phyloP scores from a whole-genome alignment of 2,888 invertebrate species.

The Cylindroiulus punctatus region DNA sequence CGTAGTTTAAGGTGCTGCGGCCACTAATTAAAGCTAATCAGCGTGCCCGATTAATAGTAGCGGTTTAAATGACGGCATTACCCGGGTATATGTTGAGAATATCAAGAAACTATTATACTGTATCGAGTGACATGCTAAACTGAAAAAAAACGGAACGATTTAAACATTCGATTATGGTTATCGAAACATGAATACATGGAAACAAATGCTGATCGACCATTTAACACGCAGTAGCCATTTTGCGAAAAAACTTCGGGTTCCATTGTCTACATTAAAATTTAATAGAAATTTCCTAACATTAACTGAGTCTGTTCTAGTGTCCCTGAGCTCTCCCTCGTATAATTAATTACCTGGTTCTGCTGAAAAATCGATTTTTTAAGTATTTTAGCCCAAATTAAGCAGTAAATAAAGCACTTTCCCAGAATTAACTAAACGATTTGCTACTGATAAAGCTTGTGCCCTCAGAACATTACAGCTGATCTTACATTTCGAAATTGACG shows the following conservation, averaged over 20 bases:
- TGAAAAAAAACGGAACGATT: conserved; percentile 7
- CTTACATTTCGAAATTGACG: too few relatives aligned
- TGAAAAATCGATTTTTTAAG: neutral
- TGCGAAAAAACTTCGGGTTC: neutral
- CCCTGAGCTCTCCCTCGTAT: neutral
- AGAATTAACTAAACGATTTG: neutral
- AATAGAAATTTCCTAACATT: neutral
- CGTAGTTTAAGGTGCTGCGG: conserved; percentile 43
- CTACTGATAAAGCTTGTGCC: too few relatives aligned
- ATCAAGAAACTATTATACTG: conserved; percentile 49
- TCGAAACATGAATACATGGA: conserved; percentile 16
- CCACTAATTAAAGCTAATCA: conserved; percentile 42
- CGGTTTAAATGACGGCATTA: conserved; percentile 49
- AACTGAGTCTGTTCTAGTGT: neutral
- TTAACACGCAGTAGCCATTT: neutral
- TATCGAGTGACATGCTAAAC: conserved; percentile 4
- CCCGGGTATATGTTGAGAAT: conserved; percentile 49
- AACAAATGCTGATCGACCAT: neutral
- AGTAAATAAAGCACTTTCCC: neutral
- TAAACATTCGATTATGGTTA: neutral
- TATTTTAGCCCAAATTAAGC: neutral
- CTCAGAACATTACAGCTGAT: too few relatives aligned
- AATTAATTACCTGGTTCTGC: neutral
- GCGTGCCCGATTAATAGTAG: conserved; percentile 47
- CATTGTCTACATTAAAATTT: neutral